Evolutionary conservation across 2,888 invertebrate genomes (phyloP), one percentile per base, ranked within the genome.

Genomic region (Andrena haemorrhoa): DNA sequence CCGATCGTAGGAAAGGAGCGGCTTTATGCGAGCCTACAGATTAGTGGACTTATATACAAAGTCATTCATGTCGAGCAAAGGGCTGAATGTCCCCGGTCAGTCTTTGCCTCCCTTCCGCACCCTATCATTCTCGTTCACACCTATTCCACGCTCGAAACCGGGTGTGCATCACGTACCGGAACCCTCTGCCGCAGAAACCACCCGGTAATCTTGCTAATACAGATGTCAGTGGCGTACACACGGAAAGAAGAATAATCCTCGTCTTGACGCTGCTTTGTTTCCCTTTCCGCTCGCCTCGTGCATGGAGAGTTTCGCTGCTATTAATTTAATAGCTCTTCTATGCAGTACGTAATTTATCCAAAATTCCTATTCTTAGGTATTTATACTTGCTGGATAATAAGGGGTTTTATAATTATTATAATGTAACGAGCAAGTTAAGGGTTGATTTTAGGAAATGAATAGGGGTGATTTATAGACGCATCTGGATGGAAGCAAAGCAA

Each of bases 141-240:
- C 92, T 92, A 91, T 92, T 91, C 85, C 87, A 76, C 86, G 89
- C 86, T 79, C 74, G 84, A 75, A 84, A 90, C 87, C 89, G 90
- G 88, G 86, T 90, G 90, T 84, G 84, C 86, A 86, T 89, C 91
- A 89, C 90, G 86, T 89, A 89, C 81, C 75, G 78, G 83, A 83
- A 83, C 89, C 83, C 85, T 81, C 74, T 41, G 85, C 83, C 77
- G 73, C 70, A 79, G 69, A 82, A 88, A 88, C 86, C 89, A 89
- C 86, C 87, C 89, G 91, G 90, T 91, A 92, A 92, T 92, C 91
- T 90, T 88, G 91, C 91, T 93, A 93, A 93, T 93, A 93, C 93
- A 93, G 93, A 93, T 93, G 93, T 93, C 93, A 93, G 89, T 84
- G 89, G 87, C 85, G 88, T 87, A 84, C 78, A 85, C 82, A 79